phyloP scores from a whole-genome alignment of 2,888 invertebrate species.

The Chydorus sphaericus region DNA sequence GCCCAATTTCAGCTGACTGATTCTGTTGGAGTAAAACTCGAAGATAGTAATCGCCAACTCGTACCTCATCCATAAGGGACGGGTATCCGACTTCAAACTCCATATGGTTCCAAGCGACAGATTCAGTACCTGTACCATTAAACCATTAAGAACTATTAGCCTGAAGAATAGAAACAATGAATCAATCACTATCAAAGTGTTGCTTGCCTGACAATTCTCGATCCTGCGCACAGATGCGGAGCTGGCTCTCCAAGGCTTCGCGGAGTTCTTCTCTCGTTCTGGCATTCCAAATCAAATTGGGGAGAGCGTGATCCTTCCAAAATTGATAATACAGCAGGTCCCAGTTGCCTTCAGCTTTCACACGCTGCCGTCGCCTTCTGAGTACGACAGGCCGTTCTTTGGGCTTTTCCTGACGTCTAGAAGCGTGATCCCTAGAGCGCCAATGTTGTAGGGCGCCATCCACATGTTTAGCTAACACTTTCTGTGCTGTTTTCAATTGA shows the following conservation, averaged over 20 bases:
- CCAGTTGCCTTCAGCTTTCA: conserved; percentile 82
- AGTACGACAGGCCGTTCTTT: conserved; percentile 78
- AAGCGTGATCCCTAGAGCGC: conserved; percentile 45
- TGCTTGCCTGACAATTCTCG: conserved; percentile 49
- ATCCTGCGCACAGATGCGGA: conserved; percentile 75
- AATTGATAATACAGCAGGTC: conserved; percentile 90
- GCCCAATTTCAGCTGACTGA: conserved; percentile 38
- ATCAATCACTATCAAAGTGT: conserved; percentile 45
- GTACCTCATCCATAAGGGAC: conserved; percentile 88
- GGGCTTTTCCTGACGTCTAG: conserved; percentile 31
- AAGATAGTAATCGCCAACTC: conserved; percentile 96
- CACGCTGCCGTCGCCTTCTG: conserved; percentile 70
- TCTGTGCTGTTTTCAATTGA: conserved; percentile 38
- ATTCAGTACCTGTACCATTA: neutral
- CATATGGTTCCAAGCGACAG: conserved; percentile 84
- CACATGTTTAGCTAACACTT: conserved; percentile 67
- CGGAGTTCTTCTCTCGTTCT: conserved; percentile 94
- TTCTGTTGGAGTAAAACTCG: conserved; percentile 83
- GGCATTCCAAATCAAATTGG: conserved; percentile 98
- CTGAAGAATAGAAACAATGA: conserved; percentile 34
- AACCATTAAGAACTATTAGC: neutral
- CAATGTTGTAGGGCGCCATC: conserved; percentile 60
- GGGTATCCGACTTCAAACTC: conserved; percentile 92
- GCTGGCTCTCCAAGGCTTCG: conserved; percentile 80
- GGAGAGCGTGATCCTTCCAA: conserved; percentile 79